These are phyloP conservation scores for Sycophila texana DNA, from an alignment of 2,888 invertebrate genomes.

Conservation along the genomic window DNA sequence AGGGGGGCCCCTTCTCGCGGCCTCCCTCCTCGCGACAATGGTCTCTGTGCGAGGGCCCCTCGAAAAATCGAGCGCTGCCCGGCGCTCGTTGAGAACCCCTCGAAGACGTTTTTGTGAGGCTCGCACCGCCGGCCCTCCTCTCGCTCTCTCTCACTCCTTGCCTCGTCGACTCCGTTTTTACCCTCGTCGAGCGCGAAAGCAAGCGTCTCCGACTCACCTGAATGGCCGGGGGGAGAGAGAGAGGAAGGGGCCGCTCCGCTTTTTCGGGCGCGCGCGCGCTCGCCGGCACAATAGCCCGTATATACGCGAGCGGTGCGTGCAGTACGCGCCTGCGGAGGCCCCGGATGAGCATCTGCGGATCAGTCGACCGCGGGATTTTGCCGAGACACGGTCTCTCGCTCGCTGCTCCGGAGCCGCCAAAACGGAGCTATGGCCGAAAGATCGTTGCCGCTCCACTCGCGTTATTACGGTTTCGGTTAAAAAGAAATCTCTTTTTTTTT, in stretches of 20 bases:
- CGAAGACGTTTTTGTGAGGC: slow-evolving; percentile 67
- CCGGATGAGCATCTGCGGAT: slow-evolving; percentile 65
- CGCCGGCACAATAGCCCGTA: background rate
- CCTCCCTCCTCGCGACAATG: slow-evolving; percentile 3
- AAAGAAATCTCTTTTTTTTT: background rate
- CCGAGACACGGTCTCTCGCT: slow-evolving; percentile 32
- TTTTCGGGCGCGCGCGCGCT: slow-evolving; percentile 35
- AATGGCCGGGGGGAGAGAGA: slow-evolving; percentile 56
- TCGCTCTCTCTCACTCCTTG: background rate
- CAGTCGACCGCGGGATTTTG: slow-evolving; percentile 70
- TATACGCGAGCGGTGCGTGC: background rate
- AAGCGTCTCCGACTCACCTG: slow-evolving; percentile 62
- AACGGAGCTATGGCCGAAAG: slow-evolving; percentile 29
- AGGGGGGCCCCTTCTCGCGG: background rate
- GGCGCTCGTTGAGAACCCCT: slow-evolving; percentile 65
- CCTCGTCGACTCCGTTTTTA: slow-evolving; percentile 17
- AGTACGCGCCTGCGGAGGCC: slow-evolving; percentile 22
- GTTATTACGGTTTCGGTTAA: slow-evolving; percentile 29
- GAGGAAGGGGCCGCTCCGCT: slow-evolving; percentile 22
- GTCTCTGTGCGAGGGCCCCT: slow-evolving; percentile 35
- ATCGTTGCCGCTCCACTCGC: slow-evolving; percentile 13
- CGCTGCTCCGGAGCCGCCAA: background rate
- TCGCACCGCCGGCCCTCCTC: background rate
- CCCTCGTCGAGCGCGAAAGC: slow-evolving; percentile 11
- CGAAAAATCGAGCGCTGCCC: slow-evolving; percentile 47